Base-by-base conservation (phyloP, 2,888 invertebrate species). In the Malacosoma neustria region DNA sequence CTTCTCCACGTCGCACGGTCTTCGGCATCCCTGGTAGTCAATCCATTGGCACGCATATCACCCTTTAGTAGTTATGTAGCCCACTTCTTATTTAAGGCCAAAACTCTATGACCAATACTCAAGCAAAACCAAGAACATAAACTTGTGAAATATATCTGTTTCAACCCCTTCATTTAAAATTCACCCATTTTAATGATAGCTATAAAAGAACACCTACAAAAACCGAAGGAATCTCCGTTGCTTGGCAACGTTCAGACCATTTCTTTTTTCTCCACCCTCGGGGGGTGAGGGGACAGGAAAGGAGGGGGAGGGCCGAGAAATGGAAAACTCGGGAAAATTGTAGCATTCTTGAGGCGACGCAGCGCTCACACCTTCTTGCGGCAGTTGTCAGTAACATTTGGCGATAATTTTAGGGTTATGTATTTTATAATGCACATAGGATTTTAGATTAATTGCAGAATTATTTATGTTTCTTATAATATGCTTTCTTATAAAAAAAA, bases 291-390 rank as follows among this genome's bases (percentile, higher is more conserved):
- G 41, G 42, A 43, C 46, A 38, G 42, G 43, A 48, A 40, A 48
- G 51, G 59, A 64, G 60, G 65, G 58, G 62, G 72, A 70, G 68
- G 68, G 71, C 62, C 72, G 76, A 81, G 84, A 81, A 84, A 84
- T 84, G 85, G 85, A 85, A 85, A 85, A 85, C 85, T 85, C 85
- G 72, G 79, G 84, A 85, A 85, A 85, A 85, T 82, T 85, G 85
- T 85, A 85, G 85, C 85, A 85, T 85, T 85, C 85, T 84, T 85
- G 84, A 85, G 85, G 85, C 82, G 77, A 80, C 79, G 79, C 76
- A 71, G 68, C 66, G 72, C 84, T 81, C 80, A 79, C 84, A 84
- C 84, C 85, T 84, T 84, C 84, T 82, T 77, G 60, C 47, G 54
- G 30, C 49, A 55, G 77, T 52, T 51, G 59, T 55, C 29, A 33